phyloP scores from a whole-genome alignment of 2,113 vertebrate genomes.

The Ochotona princeps region DNA sequence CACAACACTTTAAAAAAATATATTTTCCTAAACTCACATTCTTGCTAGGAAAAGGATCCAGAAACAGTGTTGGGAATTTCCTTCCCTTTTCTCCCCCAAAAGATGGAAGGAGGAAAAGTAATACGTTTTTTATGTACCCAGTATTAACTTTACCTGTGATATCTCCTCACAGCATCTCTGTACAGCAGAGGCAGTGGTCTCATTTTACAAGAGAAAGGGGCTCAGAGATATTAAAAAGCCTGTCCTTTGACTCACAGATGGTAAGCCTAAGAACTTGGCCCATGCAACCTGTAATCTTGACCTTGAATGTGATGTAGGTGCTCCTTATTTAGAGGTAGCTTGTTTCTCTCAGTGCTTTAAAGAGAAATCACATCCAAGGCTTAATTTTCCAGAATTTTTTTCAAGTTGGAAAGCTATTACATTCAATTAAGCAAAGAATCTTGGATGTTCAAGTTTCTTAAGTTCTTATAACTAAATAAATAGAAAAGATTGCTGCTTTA shows the following conservation, averaged over 20 bases:
- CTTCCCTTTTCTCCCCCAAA: not conserved
- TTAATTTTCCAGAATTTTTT: not conserved
- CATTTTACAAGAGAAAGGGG: not conserved
- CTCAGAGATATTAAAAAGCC: not conserved
- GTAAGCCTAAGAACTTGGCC: not conserved
- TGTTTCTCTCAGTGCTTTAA: constrained; percentile 1
- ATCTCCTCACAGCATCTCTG: not conserved
- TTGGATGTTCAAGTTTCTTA: constrained; percentile 20
- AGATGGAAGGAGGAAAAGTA: not conserved
- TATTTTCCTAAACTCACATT: not conserved
- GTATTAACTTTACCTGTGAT: not conserved
- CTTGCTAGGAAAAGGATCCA: not conserved
- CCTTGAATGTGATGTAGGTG: not conserved
- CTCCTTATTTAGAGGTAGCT: not conserved
- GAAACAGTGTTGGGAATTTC: not conserved
- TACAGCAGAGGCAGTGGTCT: not conserved
- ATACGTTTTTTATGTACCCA: not conserved
- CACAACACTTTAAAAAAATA: not conserved
- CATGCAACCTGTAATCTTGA: not conserved
- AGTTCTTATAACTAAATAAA: constrained; percentile 28
- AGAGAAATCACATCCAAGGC: not conserved
- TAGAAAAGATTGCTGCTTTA: constrained; percentile 51
- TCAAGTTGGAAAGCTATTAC: not conserved
- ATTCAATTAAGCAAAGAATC: not conserved
- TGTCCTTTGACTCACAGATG: not conserved